Conservation (phyloP, 2,888 invertebrate species). For the Ochropacha duplaris region DNA sequence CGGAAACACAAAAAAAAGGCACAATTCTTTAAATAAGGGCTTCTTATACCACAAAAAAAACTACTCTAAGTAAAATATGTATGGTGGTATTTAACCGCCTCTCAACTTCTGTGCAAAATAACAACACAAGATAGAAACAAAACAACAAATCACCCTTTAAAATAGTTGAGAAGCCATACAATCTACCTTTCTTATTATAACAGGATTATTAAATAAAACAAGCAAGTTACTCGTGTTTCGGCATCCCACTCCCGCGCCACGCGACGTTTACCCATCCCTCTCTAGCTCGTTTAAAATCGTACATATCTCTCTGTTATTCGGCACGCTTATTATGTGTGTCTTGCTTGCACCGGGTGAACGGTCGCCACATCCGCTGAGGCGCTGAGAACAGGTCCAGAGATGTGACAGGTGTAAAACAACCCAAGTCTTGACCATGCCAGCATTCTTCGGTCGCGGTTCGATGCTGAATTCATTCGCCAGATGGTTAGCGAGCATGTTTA, state of each 20-base stretch:
- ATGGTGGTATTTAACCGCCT: too few relatives aligned
- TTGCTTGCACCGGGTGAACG: constrained; percentile 60
- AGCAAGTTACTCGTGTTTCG: constrained; percentile 17
- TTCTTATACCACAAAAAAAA: too few relatives aligned
- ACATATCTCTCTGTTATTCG: constrained; percentile 28
- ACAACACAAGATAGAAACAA: not conserved
- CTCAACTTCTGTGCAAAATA: not conserved
- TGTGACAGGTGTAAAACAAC: constrained; percentile 72
- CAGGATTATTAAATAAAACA: constrained; percentile 63
- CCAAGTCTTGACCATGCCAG: constrained; percentile 46
- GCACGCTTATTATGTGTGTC: constrained; percentile 56
- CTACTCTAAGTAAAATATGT: too few relatives aligned
- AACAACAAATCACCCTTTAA: constrained; percentile 13
- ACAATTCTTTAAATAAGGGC: too few relatives aligned
- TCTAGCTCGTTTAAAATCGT: constrained; percentile 11
- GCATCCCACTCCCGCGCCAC: constrained; percentile 57
- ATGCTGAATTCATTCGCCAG: constrained; percentile 20
- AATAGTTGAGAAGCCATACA: constrained; percentile 38
- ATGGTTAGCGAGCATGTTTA: constrained; percentile 19
- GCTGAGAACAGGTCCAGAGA: constrained; percentile 59
- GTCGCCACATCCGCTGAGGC: constrained; percentile 66
- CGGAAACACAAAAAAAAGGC: too few relatives aligned
- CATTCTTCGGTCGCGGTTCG: constrained; percentile 9
- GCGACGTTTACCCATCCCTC: constrained; percentile 47
- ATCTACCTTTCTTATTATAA: constrained; percentile 54